These are phyloP conservation scores for Fragum sueziense DNA, from an alignment of 2,888 invertebrate species.

Conservation along the genomic window DNA sequence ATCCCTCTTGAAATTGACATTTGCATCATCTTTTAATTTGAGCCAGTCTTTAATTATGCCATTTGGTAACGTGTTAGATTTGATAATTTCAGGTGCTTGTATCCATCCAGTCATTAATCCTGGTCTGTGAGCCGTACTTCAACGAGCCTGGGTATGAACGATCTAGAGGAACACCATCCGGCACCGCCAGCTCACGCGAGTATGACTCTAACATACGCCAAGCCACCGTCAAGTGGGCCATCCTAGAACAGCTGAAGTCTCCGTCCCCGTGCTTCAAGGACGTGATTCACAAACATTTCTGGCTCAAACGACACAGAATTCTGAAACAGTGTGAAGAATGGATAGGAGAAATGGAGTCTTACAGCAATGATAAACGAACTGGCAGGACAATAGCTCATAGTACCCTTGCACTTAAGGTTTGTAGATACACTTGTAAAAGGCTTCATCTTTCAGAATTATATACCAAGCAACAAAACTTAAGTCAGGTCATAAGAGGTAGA, in stretches of 20 bases:
- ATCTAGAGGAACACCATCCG: conserved; percentile 84
- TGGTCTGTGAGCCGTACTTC: conserved; percentile 83
- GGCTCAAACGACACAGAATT: conserved; percentile 95
- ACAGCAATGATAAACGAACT: conserved; percentile 89
- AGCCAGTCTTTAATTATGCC: no score
- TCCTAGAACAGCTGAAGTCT: conserved; percentile 95
- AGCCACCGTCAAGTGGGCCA: conserved; percentile 97
- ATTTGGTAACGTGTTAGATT: no score
- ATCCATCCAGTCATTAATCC: conserved; percentile 83
- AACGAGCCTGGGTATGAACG: conserved; percentile 83
- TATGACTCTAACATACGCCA: conserved; percentile 98
- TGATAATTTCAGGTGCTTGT: conserved; percentile 82
- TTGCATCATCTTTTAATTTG: no score
- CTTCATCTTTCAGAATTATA: no score
- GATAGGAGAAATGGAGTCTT: conserved; percentile 93
- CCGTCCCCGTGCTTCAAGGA: conserved; percentile 92
- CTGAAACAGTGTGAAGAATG: conserved; percentile 93
- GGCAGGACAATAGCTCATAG: conserved; percentile 89
- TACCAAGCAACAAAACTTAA: no score
- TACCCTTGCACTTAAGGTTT: conserved; percentile 87
- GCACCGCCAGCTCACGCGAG: conserved; percentile 94
- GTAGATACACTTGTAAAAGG: no score
- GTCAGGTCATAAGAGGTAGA: no score
- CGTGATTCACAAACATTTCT: conserved; percentile 94
- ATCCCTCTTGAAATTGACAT: no score